These are phyloP conservation scores for Boloria selene DNA, from an alignment of 2,888 invertebrate species.

Conservation along the genomic window DNA sequence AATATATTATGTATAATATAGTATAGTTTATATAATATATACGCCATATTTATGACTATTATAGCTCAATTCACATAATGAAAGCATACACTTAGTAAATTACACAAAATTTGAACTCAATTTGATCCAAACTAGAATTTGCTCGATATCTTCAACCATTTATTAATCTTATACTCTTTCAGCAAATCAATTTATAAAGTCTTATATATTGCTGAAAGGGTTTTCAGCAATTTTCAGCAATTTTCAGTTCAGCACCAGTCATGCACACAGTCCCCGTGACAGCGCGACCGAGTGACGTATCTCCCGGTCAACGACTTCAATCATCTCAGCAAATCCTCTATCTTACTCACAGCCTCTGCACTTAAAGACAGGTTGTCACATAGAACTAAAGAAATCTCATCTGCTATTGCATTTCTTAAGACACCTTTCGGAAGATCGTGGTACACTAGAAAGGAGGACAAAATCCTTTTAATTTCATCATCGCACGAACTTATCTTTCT, in stretches of 20 bases:
- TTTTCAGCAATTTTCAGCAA: too few species aligned
- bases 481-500: slow-evolving; percentile 56
- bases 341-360: slow-evolving; percentile 51
- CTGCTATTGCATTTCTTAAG: slow-evolving; percentile 51
- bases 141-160: too few species aligned
- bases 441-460: slow-evolving; percentile 81
- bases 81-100: too few species aligned
- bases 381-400: slow-evolving; percentile 54
- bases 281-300: slow-evolving; percentile 55
- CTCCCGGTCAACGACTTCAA: slow-evolving; percentile 49
- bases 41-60: too few species aligned
- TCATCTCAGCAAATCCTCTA: slow-evolving; percentile 58
- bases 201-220: too few species aligned
- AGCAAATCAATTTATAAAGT: too few species aligned
- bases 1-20: too few species aligned
- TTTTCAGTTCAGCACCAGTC: slow-evolving; percentile 50
- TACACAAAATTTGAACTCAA: too few species aligned
- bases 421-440: slow-evolving; percentile 80
- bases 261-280: slow-evolving; percentile 54
- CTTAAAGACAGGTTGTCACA: slow-evolving; percentile 48
- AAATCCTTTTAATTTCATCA: slow-evolving; percentile 60
- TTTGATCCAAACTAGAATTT: too few species aligned
- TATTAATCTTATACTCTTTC: background rate
- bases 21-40: too few species aligned
- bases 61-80: too few species aligned